Evolutionary conservation across 23 tunicate species (phyloP), one percentile per base, ranked within the genome.

Genomic region (Ascidia mentula): DNA sequence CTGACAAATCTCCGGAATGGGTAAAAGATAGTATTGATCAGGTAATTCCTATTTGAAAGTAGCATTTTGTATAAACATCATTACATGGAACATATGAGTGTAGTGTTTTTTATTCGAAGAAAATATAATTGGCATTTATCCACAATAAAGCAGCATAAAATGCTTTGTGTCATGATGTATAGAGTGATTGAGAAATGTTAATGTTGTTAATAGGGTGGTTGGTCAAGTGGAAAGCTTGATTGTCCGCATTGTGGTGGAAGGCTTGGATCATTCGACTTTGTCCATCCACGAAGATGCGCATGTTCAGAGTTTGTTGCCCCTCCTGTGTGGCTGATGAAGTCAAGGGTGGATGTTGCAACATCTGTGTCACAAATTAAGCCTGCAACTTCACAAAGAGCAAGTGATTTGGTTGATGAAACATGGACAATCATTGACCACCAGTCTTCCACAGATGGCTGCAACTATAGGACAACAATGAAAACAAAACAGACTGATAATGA

Each of bases 321-420:
- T 6, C 86, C 91, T 1, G 85, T 87, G 6, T 87, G 91, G 91
- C 20, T 87, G 40, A 73, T 79, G 72, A 81, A 81, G 46, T 87
- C 91, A n/a, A 65, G 61, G 75, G 74, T 87, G 9, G 91, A 87
- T 40, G 39, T 72, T 26, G 65, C 65, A 3, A 9, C 24, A 53
- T 20, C 22, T 20, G 28, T 20, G 24, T 9, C 65, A 3, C n/a
- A n/a, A n/a, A 53, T 53, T 20, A 53, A 53, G 24, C 22, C 1
- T 26, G 24, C 65, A 53, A 6, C 12, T 53, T 53, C 13, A 3
- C 4, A 26, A 26, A 53, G 24, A 9, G 4, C 65, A 53, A 53
- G 65, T 3, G 65, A 3, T 53, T 9, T 9, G 13, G 65, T 53
- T 53, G 65, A 53, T 53, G 24, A 53, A 3, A 53, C 65, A 38